Conservation (phyloP, 2,113 vertebrate genomes). For the Aleadryas rufinucha region DNA sequence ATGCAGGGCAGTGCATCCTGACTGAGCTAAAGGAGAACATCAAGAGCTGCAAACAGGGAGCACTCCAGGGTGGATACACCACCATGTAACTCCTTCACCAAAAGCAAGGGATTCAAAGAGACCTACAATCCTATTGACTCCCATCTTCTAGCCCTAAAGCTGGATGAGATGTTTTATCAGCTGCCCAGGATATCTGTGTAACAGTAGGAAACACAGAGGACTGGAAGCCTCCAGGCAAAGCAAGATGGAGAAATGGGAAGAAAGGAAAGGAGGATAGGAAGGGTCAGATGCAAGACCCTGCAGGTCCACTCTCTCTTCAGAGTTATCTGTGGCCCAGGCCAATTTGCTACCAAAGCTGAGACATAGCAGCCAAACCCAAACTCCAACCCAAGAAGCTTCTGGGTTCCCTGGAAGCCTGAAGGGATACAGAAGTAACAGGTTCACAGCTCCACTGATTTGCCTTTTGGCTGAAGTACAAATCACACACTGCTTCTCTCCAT, state of each 20-base stretch:
- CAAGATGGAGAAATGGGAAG: background rate
- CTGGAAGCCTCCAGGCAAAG: background rate
- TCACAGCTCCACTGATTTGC: background rate
- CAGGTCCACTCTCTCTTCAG: background rate
- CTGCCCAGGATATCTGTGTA: background rate
- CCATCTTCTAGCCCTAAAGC: background rate
- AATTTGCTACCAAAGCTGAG: background rate
- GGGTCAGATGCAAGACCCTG: background rate
- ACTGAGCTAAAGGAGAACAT: background rate
- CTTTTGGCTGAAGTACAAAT: background rate
- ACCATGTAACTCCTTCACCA: background rate
- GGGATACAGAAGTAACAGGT: background rate
- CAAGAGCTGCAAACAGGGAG: background rate
- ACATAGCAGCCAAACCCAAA: background rate
- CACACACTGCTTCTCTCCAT: background rate
- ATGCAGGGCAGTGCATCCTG: background rate
- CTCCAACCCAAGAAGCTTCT: background rate
- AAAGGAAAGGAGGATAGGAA: background rate
- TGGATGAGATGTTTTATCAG: background rate
- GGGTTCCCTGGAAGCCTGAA: background rate
- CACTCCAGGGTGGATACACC: background rate
- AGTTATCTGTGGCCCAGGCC: background rate
- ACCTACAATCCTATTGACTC: background rate
- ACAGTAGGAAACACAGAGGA: background rate
- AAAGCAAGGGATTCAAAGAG: background rate